Evolutionary conservation across 2,797 vertebrate genomes (phyloP).

Genomic region (Clarias platycephalus): DNA sequence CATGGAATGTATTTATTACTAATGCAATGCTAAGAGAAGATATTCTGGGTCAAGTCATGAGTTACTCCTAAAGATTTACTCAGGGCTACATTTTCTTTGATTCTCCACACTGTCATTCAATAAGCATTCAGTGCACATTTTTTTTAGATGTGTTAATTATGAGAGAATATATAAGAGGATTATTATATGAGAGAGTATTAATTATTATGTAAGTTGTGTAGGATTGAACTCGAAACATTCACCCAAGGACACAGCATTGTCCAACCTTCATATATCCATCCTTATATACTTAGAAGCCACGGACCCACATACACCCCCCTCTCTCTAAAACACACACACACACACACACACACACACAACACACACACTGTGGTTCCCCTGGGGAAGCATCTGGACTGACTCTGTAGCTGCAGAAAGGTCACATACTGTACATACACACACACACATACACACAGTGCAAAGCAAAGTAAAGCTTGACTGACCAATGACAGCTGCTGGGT

Average conservation of each 20-base stretch:
- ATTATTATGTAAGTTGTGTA: background rate
- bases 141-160: background rate
- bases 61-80: background rate
- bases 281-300: background rate
- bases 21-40: background rate
- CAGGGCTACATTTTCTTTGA: background rate
- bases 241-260: background rate
- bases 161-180: background rate
- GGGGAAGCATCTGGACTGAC: constrained; percentile 8
- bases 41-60: background rate
- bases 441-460: background rate
- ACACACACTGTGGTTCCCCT: constrained; percentile 6
- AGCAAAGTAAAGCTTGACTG: constrained; percentile 26
- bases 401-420: constrained; percentile 44
- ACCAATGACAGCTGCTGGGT: constrained; percentile 25
- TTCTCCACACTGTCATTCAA: background rate
- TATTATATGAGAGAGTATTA: no score
- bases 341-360: background rate
- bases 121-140: background rate
- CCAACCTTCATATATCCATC: background rate
- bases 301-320: background rate
- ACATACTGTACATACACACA: background rate
- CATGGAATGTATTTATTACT: background rate
- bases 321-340: background rate
- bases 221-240: background rate